These are phyloP conservation scores for Rhyzopertha dominica DNA, from an alignment of 1,140 invertebrate genomes.

Conservation along the genomic window DNA sequence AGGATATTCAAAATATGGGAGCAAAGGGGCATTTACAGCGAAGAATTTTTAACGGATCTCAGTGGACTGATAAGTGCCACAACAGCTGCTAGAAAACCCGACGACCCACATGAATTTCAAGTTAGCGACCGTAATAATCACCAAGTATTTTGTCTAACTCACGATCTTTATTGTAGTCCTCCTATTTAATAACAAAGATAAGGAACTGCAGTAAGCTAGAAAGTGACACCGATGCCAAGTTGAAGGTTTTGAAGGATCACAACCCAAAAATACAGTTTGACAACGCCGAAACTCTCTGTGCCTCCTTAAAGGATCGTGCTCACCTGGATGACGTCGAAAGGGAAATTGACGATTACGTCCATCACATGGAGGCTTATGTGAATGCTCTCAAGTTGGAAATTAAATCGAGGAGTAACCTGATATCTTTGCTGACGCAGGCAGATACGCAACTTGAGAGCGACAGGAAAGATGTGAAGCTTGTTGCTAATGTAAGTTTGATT, in stretches of 20 bases:
- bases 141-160: constrained; percentile 14
- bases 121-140: constrained; percentile 41
- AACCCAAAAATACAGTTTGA: constrained; percentile 46
- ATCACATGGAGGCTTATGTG: constrained; percentile 74
- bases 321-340: constrained; percentile 82
- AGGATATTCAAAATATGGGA: constrained; percentile 94
- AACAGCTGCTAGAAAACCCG: constrained; percentile 63
- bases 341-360: constrained; percentile 77
- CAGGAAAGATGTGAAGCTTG: constrained; percentile 86
- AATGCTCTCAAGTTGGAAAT: constrained; percentile 75
- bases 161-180: constrained; percentile 47
- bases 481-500: constrained; percentile 74
- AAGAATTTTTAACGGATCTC: constrained; percentile 79
- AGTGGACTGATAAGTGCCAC: constrained; percentile 71
- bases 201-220: constrained; percentile 60
- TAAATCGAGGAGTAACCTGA: constrained; percentile 68
- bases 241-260: constrained; percentile 58
- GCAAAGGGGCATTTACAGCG: constrained; percentile 80
- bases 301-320: constrained; percentile 73
- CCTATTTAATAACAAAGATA: constrained; percentile 62
- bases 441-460: constrained; percentile 86
- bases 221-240: constrained; percentile 59
- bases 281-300: constrained; percentile 62
- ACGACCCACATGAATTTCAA: constrained; percentile 61
- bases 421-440: constrained; percentile 71